Evolutionary conservation across 2,797 vertebrate genomes (phyloP), one percentile per base, ranked within the genome.

Genomic region (Pogonophryne albipinna): DNA sequence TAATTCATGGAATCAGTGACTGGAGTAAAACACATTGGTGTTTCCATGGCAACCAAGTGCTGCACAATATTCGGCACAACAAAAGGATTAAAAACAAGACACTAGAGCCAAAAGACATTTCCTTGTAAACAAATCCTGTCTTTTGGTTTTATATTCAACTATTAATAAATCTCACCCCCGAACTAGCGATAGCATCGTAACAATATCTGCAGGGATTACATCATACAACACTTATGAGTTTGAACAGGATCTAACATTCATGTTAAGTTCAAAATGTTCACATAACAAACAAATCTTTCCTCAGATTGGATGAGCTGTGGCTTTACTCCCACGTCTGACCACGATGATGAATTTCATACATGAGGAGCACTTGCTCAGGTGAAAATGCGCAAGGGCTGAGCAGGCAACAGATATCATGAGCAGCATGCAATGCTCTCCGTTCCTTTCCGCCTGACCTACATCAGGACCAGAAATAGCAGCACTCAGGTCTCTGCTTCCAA

Each of bases 381-480:
- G 84, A 63, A 76, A 87, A 87, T 57, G 77, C 70, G 78, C 76
- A 70, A 71, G n/a, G 77, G 80, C 66, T 80, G 71, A 87, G 59
- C 83, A 82, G 57, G 84, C 84, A 90, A 89, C 89, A 92, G 83
- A 91, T 90, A 90, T 85, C 84, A 89, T 71, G 64, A 88, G 76
- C 89, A 88, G 87, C 86, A 79, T 93, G 93, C 89, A 89, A 77
- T 90, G 85, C 91, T 94, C 89, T 79, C 93, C 89, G 85, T 93
- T 93, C 91, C 74, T 91, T 88, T 90, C 87, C 58, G 91, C 93
- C 93, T 96, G 95, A 96, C 96, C 96, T 97, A 96, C 95, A 97
- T 97, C 94, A 95, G 94, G 92, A 95, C 96, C 95, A 96, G 95
- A 96, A 97, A 97, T 97, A 98, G 95, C 85, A 92, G 90, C 94